Evolutionary conservation across 1,140 invertebrate species (phyloP).

Genomic region (Amphibalanus amphitrite): DNA sequence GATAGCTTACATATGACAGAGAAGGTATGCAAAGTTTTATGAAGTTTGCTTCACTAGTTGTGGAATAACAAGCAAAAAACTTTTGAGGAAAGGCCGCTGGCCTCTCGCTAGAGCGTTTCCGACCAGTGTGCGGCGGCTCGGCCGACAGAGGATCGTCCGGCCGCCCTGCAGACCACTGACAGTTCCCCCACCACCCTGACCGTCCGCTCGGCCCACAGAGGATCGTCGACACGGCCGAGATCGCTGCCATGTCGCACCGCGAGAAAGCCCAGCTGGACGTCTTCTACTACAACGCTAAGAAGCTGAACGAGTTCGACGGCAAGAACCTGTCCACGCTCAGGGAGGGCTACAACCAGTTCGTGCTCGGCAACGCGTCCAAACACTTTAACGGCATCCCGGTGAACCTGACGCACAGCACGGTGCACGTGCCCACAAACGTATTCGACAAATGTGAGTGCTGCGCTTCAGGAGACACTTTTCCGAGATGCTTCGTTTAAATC

Average conservation of each 20-base stretch:
- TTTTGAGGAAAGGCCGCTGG: too few relatives aligned
- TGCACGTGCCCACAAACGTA: slow-evolving; percentile 87
- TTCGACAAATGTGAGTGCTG: slow-evolving; percentile 59
- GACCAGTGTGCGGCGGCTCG: too few relatives aligned
- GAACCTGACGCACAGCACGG: slow-evolving; percentile 62
- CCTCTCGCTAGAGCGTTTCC: too few relatives aligned
- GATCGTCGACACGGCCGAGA: neutral
- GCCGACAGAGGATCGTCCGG: too few relatives aligned
- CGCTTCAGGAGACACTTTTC: slow-evolving; percentile 10
- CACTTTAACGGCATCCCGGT: slow-evolving; percentile 65
- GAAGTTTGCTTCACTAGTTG: too few relatives aligned
- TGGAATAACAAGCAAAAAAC: too few relatives aligned
- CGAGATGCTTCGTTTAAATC: slow-evolving; percentile 1
- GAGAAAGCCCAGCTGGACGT: neutral
- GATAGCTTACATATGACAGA: too few relatives aligned
- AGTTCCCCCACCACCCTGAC: neutral
- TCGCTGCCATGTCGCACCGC: neutral
- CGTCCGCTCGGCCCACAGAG: neutral
- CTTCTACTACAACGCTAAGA: slow-evolving; percentile 14
- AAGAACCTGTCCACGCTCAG: neutral
- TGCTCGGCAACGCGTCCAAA: slow-evolving; percentile 36
- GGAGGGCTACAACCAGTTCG: slow-evolving; percentile 10
- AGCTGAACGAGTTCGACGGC: slow-evolving; percentile 5
- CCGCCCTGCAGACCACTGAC: neutral
- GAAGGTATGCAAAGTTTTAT: too few relatives aligned